phyloP scores from a whole-genome alignment of 64 coral and sea anemone genomes.

The Montipora sp. region DNA sequence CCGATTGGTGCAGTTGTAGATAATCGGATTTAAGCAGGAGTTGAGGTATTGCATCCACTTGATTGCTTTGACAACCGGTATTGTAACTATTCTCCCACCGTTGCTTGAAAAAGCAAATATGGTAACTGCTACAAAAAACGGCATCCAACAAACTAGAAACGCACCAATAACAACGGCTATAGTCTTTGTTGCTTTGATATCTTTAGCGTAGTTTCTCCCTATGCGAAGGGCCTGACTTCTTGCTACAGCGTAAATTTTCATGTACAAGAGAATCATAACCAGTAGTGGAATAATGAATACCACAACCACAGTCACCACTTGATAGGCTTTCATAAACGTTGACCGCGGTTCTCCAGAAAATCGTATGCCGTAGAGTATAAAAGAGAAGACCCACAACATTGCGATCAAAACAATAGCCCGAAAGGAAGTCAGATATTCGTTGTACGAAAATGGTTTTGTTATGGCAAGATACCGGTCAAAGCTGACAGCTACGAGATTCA shows the following conservation, averaged over 20 bases:
- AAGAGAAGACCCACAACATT: conserved; percentile 82
- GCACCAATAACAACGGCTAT: conserved; percentile 90
- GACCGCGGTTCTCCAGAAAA: background rate
- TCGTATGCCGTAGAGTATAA: conserved; percentile 37
- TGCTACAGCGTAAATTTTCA: conserved; percentile 82
- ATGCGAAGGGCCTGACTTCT: conserved; percentile 78
- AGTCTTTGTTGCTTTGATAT: conserved; percentile 92
- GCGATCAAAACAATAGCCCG: conserved; percentile 69
- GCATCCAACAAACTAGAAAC: conserved; percentile 87
- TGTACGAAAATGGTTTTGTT: conserved; percentile 79
- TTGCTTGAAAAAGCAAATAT: conserved; percentile 47
- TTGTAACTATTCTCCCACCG: background rate
- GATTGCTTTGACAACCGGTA: conserved; percentile 50
- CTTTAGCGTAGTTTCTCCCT: conserved; percentile 79
- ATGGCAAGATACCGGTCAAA: conserved; percentile 94
- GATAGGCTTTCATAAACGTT: conserved; percentile 5
- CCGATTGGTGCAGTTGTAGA: conserved; percentile 85
- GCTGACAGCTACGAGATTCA: conserved; percentile 89
- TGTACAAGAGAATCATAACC: conserved; percentile 85
- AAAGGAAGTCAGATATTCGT: conserved; percentile 47
- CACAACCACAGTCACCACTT: conserved; percentile 49
- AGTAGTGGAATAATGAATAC: conserved; percentile 75
- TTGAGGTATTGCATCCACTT: conserved; percentile 92
- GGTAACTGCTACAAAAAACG: conserved; percentile 69
- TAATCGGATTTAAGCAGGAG: conserved; percentile 90